A percentile compares a stretch with the other conserved stretches of the same genome.
Evolutionary conservation across 2,888 invertebrate species (phyloP).

Genomic region (Eilema depressum): DNA sequence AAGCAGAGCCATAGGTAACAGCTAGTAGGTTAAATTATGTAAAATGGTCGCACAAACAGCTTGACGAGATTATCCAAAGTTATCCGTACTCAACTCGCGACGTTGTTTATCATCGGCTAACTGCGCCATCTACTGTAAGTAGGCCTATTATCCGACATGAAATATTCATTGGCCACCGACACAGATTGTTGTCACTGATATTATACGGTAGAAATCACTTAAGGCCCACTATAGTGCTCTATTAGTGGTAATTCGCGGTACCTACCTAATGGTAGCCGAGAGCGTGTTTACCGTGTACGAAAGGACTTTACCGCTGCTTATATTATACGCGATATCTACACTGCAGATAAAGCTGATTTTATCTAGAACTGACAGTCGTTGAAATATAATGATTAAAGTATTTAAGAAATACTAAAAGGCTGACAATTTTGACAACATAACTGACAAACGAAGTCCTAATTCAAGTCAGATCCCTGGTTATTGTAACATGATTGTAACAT

Average conservation of each 20-base stretch:
- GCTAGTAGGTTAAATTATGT: background rate
- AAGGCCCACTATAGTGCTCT: constrained; percentile 57
- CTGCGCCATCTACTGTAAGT: constrained; percentile 71
- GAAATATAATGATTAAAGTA: constrained; percentile 1
- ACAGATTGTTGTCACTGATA: constrained; percentile 79
- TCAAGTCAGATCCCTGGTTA: too few relatives aligned
- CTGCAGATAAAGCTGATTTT: too few relatives aligned
- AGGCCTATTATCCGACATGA: constrained; percentile 74
- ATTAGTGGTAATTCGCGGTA: constrained; percentile 82
- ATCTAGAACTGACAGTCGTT: constrained; percentile 10
- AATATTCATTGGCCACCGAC: constrained; percentile 81
- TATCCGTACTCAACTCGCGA: constrained; percentile 28
- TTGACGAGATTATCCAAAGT: constrained; percentile 45
- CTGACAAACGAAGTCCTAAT: background rate
- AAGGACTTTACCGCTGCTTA: constrained; percentile 61
- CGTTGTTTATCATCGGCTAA: constrained; percentile 54
- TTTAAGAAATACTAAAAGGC: background rate
- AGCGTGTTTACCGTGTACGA: constrained; percentile 51
- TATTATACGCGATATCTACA: constrained; percentile 20
- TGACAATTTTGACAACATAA: background rate
- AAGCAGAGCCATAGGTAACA: background rate
- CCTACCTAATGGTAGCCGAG: constrained; percentile 78
- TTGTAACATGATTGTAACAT: too few relatives aligned
- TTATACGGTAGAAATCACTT: constrained; percentile 79
- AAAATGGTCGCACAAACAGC: background rate